These are phyloP conservation scores for Odontothrips loti DNA, from an alignment of 2,888 invertebrate species.

Conservation along the genomic window DNA sequence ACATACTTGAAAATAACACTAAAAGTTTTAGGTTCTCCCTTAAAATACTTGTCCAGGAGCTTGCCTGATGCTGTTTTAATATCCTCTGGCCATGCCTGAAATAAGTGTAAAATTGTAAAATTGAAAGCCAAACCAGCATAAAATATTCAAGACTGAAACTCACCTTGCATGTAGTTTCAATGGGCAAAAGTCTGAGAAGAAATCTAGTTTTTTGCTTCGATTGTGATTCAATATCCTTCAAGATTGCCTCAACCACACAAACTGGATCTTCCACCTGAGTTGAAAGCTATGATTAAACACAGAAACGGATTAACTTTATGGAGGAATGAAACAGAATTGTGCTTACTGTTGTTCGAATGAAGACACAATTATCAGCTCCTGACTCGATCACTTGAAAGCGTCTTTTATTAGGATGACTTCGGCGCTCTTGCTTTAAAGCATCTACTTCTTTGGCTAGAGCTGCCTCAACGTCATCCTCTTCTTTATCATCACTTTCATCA, in stretches of 20 bases:
- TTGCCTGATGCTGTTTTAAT: constrained; percentile 62
- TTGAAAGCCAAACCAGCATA: not conserved
- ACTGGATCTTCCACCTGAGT: constrained; percentile 63
- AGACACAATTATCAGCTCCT: constrained; percentile 77
- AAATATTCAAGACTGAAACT: constrained; percentile 28
- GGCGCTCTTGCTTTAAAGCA: constrained; percentile 53
- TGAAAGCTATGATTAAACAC: not conserved
- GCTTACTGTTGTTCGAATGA: constrained; percentile 67
- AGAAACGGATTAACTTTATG: constrained; percentile 32
- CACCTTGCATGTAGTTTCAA: constrained; percentile 70
- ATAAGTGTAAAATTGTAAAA: constrained; percentile 29
- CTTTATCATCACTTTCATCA: constrained; percentile 43
- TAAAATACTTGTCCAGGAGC: constrained; percentile 70
- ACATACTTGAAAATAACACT: constrained; percentile 66
- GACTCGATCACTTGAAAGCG: constrained; percentile 66
- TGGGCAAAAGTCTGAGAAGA: constrained; percentile 74
- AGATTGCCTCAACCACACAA: constrained; percentile 63
- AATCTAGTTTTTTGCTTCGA: constrained; percentile 69
- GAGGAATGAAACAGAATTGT: constrained; percentile 31
- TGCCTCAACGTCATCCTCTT: constrained; percentile 46
- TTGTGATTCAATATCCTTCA: constrained; percentile 65
- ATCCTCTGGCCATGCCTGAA: constrained; percentile 65
- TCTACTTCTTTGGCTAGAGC: constrained; percentile 58
- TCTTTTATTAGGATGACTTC: constrained; percentile 45
- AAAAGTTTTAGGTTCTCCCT: constrained; percentile 63